Evolutionary conservation across 2,888 invertebrate species (phyloP), one percentile per base, ranked within the genome.

Genomic region (Brachyopa scutellaris): DNA sequence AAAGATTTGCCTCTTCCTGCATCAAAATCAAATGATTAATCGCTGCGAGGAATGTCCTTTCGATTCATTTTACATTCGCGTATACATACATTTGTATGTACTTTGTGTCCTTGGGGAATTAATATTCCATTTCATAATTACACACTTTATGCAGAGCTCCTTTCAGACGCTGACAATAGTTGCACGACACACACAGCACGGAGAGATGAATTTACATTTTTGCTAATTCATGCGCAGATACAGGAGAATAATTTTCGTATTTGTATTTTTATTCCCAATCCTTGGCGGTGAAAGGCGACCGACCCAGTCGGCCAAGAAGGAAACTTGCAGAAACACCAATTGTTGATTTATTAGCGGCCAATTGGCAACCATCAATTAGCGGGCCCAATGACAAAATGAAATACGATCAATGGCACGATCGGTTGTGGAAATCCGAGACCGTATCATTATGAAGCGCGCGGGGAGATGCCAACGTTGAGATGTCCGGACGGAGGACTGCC

Each of bases 341-440:
- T 79, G 84, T 69, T 84, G 78, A 79, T 79, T 79, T 74, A 73
- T 79, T 79, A 74, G 57, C 61, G 45, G 72, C 73, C 84, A 85
- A 82, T 85, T 85, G 80, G 84, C 74, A 85, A 85, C 85, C 85
- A 85, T 85, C 85, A 85, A 85, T 85, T 85, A 85, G 85, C 61
- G 59, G 70, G 38, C 36, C 73, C 85, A 85, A 85, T 85, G 85
- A 85, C 85, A 85, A 85, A 85, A 85, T 85, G 85, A 85, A 85
- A 84, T 85, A 85, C 85, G 84, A 84, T 85, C 80, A 73, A 83
- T 77, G 82, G 76, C 82, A 74, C 73, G 84, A 77, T 80, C 84
- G 79, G 69, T 80, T 77, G 53, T 77, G 53, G 85, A 84, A 84
- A 85, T 70, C 67, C 84, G 85, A 85, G 70, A 85, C 84, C 84